phyloP scores from a whole-genome alignment of 2,888 invertebrate species.

The Acanthacorydalis orientalis region DNA sequence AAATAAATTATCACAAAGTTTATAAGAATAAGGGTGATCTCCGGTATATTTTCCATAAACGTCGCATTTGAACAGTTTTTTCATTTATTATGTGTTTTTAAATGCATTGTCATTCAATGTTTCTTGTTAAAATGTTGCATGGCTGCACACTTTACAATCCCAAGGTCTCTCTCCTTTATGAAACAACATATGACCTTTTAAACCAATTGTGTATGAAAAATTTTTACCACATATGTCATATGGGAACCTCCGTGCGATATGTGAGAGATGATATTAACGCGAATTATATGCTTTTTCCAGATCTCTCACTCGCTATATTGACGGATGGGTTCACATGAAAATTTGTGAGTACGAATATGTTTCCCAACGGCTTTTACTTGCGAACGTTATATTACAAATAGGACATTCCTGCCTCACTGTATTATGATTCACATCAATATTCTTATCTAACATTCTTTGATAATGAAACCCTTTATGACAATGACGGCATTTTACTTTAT shows the following conservation, averaged over 20 bases:
- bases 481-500: constrained; percentile 20
- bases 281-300: constrained; percentile 9
- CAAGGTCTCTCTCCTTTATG: neutral
- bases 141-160: neutral
- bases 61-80: constrained; percentile 32
- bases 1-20: constrained; percentile 26
- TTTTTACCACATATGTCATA: constrained; percentile 18
- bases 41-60: constrained; percentile 23
- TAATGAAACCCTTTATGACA: constrained; percentile 28
- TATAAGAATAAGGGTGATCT: constrained; percentile 31
- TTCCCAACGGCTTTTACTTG: constrained; percentile 10
- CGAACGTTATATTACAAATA: constrained; percentile 30
- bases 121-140: neutral
- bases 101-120: neutral
- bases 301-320: constrained; percentile 11
- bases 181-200: constrained; percentile 1
- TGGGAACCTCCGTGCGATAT: constrained; percentile 18
- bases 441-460: constrained; percentile 26
- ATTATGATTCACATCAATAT: constrained; percentile 25
- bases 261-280: neutral
- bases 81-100: constrained; percentile 18
- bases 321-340: neutral
- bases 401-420: constrained; percentile 30
- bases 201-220: constrained; percentile 15
- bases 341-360: constrained; percentile 3